phyloP scores from a whole-genome alignment of 2,888 invertebrate genomes.

The Metellina segmentata region DNA sequence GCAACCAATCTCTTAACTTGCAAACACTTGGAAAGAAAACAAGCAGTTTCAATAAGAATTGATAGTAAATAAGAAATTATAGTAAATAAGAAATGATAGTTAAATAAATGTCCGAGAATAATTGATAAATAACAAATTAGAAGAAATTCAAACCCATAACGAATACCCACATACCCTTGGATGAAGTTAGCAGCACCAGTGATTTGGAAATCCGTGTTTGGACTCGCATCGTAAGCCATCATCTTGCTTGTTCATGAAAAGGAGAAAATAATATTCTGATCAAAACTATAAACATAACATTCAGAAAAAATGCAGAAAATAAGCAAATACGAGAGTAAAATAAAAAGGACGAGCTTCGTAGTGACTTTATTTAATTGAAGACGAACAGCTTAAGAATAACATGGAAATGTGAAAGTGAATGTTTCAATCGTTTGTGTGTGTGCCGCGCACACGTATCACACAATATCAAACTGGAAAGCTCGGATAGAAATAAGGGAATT shows the following conservation, averaged over 20 bases:
- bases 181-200: slow-evolving; percentile 68
- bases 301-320: slow-evolving; percentile 6
- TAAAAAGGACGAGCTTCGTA: neutral
- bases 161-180: slow-evolving; percentile 63
- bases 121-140: neutral
- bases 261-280: slow-evolving; percentile 19
- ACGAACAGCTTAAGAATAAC: neutral
- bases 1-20: no score
- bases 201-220: slow-evolving; percentile 64
- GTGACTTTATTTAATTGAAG: neutral
- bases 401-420: neutral
- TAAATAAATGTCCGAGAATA: neutral
- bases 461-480: no score
- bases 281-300: neutral
- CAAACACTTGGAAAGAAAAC: neutral
- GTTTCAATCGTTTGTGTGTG: no score
- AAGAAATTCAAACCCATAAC: neutral
- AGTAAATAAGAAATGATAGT: no score
- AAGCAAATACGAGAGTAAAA: slow-evolving; percentile 1
- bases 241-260: slow-evolving; percentile 60
- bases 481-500: no score
- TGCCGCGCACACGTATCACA: no score
- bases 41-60: neutral
- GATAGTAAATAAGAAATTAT: neutral
- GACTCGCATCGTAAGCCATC: slow-evolving; percentile 73